phyloP scores from a whole-genome alignment of 2,888 invertebrate species.

The Diabrotica balteata region DNA sequence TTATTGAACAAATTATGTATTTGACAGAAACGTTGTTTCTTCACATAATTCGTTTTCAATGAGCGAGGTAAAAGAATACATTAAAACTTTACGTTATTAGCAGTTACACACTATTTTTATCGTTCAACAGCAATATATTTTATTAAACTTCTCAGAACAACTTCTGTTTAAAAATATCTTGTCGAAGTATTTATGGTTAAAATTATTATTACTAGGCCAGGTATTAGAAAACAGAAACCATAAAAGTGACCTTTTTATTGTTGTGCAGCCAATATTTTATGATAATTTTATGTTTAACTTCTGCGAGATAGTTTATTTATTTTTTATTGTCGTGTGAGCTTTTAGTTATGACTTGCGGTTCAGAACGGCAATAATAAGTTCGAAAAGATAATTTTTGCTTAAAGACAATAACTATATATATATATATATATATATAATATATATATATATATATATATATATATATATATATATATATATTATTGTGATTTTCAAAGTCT shows the following conservation, averaged over 20 bases:
- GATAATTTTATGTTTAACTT: conserved; percentile 43
- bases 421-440: too few species aligned
- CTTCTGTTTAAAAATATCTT: conserved; percentile 27
- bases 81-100: conserved; percentile 1
- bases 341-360: conserved; percentile 27
- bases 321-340: conserved; percentile 33
- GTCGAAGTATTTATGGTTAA: conserved; percentile 33
- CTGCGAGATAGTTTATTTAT: conserved; percentile 38
- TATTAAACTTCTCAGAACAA: conserved; percentile 25
- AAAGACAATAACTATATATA: too few species aligned
- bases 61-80: neutral
- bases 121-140: conserved; percentile 24
- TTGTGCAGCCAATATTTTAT: conserved; percentile 41
- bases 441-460: too few species aligned
- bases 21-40: neutral
- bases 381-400: too few species aligned
- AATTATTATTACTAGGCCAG: conserved; percentile 42
- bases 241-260: conserved; percentile 42
- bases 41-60: neutral
- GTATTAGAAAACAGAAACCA: conserved; percentile 42
- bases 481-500: too few species aligned
- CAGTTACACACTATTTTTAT: conserved; percentile 21
- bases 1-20: neutral
- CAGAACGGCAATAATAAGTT: too few species aligned
- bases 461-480: too few species aligned